Base-by-base conservation (phyloP, 2,888 invertebrate genomes). In the Ischnus inquisitorius region DNA sequence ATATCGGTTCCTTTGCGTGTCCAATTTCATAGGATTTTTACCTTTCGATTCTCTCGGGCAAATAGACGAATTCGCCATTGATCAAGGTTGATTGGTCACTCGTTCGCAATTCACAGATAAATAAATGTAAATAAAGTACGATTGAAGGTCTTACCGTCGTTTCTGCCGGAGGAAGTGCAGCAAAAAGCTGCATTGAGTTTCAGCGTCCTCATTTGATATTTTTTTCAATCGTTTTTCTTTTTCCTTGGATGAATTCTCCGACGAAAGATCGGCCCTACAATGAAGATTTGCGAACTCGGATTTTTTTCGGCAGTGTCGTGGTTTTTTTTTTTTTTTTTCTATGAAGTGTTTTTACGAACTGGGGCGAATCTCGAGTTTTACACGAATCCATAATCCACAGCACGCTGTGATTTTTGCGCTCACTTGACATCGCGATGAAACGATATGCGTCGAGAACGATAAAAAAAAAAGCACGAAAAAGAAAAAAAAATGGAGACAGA, bases 301-400 rank as follows among this genome's bases (percentile, higher is more conserved):
- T 46, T 69, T 68, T 34, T 39, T 62, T 64, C n/a, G 34, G 51
- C 4, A 0, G 5, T 62, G 43, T 12, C 10, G 64, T 5, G 51
- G 14, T 64, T 65, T 64, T 10, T n/a, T 28, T 75, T n/a, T 48
- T 51, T 54, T 39, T 8, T 64, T 48, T 64, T 67, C 14, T 39
- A 14, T 64, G 4, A 22, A 43, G 12, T 10, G 12, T 14, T 19
- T 28, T 57, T 48, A 57, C 48, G 4, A 79, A 71, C 43, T 74
- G 62, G 64, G 64, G 64, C 43, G 14, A 60, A 71, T 83, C 79
- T 79, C 14, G 75, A 79, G 69, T 79, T 78, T 64, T 22, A 54
- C 79, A 79, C 67, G 69, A 79, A 79, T 79, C 51, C 71, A 76
- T 76, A 60, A 71, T 67, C 65, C 69, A 57, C n/a, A 60, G 43